phyloP scores from a whole-genome alignment of 2,888 invertebrate species.

The Diplolepis rosae region DNA sequence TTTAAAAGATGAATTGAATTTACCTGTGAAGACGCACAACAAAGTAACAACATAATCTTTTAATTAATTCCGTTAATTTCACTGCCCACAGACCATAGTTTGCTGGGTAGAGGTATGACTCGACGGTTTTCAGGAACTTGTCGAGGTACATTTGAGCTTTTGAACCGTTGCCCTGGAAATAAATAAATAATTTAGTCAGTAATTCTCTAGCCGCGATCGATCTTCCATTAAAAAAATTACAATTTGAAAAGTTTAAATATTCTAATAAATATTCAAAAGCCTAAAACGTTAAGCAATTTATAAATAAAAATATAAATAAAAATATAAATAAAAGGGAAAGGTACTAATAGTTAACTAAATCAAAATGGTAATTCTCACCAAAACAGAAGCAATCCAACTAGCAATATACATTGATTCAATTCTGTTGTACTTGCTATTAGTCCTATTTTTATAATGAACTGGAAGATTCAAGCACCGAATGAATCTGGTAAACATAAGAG shows the following conservation, averaged over 20 bases:
- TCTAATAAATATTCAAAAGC: too few relatives aligned
- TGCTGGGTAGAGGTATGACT: slow-evolving; percentile 92
- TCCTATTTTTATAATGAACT: slow-evolving; percentile 83
- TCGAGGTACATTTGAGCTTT: slow-evolving; percentile 83
- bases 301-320: too few relatives aligned
- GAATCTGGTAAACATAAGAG: slow-evolving; percentile 84
- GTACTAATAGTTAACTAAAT: too few relatives aligned
- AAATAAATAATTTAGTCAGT: too few relatives aligned
- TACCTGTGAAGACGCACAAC: slow-evolving; percentile 76
- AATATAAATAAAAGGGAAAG: too few relatives aligned
- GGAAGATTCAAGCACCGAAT: slow-evolving; percentile 86
- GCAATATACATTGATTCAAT: slow-evolving; percentile 74
- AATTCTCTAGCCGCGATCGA: too few relatives aligned
- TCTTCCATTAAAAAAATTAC: too few relatives aligned
- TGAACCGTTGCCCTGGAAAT: slow-evolving; percentile 80
- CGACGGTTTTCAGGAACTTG: slow-evolving; percentile 87
- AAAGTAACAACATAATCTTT: slow-evolving; percentile 81
- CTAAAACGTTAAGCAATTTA: too few relatives aligned
- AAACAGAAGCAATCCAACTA: slow-evolving; percentile 76
- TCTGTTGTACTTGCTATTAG: slow-evolving; percentile 76
- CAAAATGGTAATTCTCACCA: slow-evolving; percentile 72
- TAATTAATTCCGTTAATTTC: slow-evolving; percentile 80
- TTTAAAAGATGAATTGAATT: slow-evolving; percentile 34
- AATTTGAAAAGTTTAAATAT: too few relatives aligned
- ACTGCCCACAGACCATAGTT: slow-evolving; percentile 88